Evolutionary conservation across 2,888 invertebrate genomes (phyloP), one percentile per base, ranked within the genome.

Genomic region (Lymantria monacha): DNA sequence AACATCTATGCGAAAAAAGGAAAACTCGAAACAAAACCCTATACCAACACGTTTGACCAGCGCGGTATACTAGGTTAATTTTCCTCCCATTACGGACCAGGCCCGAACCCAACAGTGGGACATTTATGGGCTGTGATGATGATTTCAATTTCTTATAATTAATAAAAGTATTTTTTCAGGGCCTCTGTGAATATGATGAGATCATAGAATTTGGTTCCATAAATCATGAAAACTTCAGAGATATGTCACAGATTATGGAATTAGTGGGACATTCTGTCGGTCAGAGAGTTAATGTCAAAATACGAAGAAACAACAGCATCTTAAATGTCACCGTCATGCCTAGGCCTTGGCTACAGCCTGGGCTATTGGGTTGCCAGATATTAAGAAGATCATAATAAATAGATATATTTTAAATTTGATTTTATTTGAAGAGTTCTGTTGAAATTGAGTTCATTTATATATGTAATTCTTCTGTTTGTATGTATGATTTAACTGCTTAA

Each of bases 121-220:
- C n/a, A n/a, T n/a, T n/a, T n/a, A n/a, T n/a, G n/a, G n/a, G n/a
- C n/a, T n/a, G n/a, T n/a, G n/a, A n/a, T n/a, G n/a, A n/a, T n/a
- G n/a, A n/a, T n/a, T n/a, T n/a, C n/a, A n/a, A n/a, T n/a, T n/a
- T n/a, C n/a, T n/a, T n/a, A n/a, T 22, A 22, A 3, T 22, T 22
- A 3, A 22, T 22, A 22, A 22, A 22, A 3, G 22, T 22, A 22
- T 10, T 40, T 5, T 83, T 81, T 42, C 80, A 96, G 96, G 97
- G 97, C 0, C 85, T 97, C 7, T 85, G 89, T 60, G 90, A 92
- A 36, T 92, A 94, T 12, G 97, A 97, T 81, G 90, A 93, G 58
- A 91, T 97, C 12, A 71, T 96, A 3, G 93, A 96, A 68, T 97
- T 97, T 80, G 97, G 97, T 7, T 95, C 96, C 0, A 85, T 97